Evolutionary conservation across 2,113 vertebrate genomes (phyloP).

Genomic region (Rhabdornis inornatus): DNA sequence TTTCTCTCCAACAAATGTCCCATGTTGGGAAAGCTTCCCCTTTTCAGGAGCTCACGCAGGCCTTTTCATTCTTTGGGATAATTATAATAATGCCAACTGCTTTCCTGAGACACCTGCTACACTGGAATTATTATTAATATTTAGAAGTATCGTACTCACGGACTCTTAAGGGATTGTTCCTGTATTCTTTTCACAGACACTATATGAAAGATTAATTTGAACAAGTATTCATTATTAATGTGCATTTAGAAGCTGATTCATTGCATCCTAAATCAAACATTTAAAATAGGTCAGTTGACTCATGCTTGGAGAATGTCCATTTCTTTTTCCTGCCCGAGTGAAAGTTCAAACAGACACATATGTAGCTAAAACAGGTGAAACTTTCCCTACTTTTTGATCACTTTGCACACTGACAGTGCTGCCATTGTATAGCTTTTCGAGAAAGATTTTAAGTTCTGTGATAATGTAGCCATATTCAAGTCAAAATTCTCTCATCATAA

Average conservation of each 20-base stretch:
- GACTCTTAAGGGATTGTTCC: not conserved
- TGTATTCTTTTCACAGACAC: not conserved
- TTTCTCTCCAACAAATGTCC: not conserved
- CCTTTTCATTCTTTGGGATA: not conserved
- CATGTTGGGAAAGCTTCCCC: not conserved
- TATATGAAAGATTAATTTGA: not conserved
- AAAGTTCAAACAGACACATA: not conserved
- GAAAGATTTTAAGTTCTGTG: accelerated
- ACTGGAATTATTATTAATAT: not conserved
- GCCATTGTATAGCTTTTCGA: not conserved
- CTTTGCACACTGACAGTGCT: not conserved
- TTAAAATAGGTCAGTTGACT: not conserved
- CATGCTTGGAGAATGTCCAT: not conserved
- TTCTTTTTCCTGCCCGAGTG: not conserved
- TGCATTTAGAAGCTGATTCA: not conserved
- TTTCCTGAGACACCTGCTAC: not conserved
- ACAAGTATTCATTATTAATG: not conserved
- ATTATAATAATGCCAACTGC: not conserved
- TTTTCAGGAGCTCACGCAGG: not conserved
- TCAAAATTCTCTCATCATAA: not conserved
- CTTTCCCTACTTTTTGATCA: not conserved
- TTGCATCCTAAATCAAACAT: not conserved
- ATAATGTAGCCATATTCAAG: not conserved
- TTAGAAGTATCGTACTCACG: not conserved
- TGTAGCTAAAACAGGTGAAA: not conserved